Base-by-base conservation (phyloP, 2,113 vertebrate species). In the Cygnus atratus region DNA sequence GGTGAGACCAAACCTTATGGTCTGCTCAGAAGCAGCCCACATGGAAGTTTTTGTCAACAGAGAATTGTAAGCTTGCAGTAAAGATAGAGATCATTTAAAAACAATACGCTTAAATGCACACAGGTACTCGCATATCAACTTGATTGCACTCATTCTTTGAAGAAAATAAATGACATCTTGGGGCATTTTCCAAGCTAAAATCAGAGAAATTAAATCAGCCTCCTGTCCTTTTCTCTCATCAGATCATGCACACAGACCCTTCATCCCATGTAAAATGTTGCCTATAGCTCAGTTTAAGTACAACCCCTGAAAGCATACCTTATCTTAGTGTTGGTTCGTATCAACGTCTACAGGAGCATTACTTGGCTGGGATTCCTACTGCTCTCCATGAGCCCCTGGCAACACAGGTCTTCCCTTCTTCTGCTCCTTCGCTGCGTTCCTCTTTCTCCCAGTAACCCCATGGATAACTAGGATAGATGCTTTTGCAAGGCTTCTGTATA, bases 1-100 rank as follows among this genome's bases (percentile, higher is more conserved):
- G 17, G 11, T 46, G 24, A 67, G 9, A 66, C 14, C 37, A 86
- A 52, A 82, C 16, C 2, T 3, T 7, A 11, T 22, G 15, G 3
- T 71, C n/a, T 7, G 3, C 52, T 46, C 71, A 35, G 1, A 3
- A 57, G 41, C 15, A 67, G 26, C 5, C 10, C 28, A 12, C 0
- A 0, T 25, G 31, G 41, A 77, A 74, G 18, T 9, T 85, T 84
- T 76, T 10, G 4, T 14, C 22, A 0, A 1, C 9, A 72, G 35
- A 82, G 77, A 94, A 65, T n/a, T 3, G 0, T 3, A 46, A 65
- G 15, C 26, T 55, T 75, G 6, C 1, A 0, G 14, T 37, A 50
- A 46, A 8, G 33, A 43, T 3, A 29, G 15, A 9, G 11, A 6
- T 65, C 6, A 10, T 72, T 52, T 78, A 50, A 52, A 61, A 68